Conservation (phyloP, 1,140 invertebrate genomes). For the Drosophila elegans region DNA sequence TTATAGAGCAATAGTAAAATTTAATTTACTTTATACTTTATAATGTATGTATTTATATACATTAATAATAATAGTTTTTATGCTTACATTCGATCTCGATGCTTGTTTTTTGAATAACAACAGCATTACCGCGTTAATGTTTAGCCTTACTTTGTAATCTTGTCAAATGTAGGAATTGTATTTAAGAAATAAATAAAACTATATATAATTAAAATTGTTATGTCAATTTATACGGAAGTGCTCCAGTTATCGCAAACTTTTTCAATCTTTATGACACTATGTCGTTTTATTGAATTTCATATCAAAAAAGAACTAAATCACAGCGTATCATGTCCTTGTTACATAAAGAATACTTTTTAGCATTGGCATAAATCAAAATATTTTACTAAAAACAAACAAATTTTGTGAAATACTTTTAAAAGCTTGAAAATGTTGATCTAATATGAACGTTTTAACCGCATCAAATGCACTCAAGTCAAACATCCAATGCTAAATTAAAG, state of each 20-base stretch:
- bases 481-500: no score
- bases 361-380: no score
- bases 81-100: constrained; percentile 1
- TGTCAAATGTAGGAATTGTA: not conserved
- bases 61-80: not conserved
- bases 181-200: no score
- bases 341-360: not conserved
- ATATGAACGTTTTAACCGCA: no score
- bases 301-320: not conserved
- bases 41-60: not conserved
- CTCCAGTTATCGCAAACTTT: no score
- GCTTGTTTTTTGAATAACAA: not conserved
- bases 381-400: not conserved
- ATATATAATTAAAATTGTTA: no score
- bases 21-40: constrained; percentile 1
- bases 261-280: no score
- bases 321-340: not conserved
- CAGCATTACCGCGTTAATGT: not conserved
- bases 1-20: constrained; percentile 7
- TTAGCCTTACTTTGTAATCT: not conserved
- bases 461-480: no score
- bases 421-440: no score
- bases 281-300: no score
- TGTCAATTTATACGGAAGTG: no score
- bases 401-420: not conserved